Percentiles rank a stretch among this genome's conserved stretches.
These are phyloP conservation scores for Theristicus caerulescens DNA, from an alignment of 2,113 vertebrate genomes.

Conservation along the genomic window DNA sequence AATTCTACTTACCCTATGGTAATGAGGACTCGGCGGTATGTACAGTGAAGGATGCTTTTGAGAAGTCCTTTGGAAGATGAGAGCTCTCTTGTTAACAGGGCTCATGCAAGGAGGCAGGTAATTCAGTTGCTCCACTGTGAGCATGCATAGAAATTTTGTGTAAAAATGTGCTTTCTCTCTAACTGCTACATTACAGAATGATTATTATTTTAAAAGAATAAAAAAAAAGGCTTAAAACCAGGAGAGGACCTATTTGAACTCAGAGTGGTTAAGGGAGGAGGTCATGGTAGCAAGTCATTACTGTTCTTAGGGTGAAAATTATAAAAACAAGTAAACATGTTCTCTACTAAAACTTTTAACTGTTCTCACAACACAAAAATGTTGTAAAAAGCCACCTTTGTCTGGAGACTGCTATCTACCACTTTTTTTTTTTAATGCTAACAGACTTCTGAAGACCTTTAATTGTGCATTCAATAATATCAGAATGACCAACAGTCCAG, in stretches of 20 bases:
- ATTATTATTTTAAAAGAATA: background rate
- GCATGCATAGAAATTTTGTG: background rate
- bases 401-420: background rate
- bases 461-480: background rate
- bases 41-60: background rate
- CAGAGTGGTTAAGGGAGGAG: background rate
- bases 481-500: background rate
- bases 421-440: background rate
- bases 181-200: background rate
- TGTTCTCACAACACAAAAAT: background rate
- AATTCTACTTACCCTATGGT: background rate
- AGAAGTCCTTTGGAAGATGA: background rate
- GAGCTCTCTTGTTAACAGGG: background rate
- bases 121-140: background rate
- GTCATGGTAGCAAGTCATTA: background rate
- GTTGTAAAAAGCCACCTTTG: background rate
- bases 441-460: background rate
- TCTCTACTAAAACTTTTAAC: background rate
- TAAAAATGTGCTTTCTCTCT: background rate
- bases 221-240: background rate
- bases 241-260: background rate
- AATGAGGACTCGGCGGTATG: background rate
- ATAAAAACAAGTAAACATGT: background rate
- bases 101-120: background rate
- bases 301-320: background rate